These are phyloP conservation scores for Furcifer pardalis DNA, from an alignment of 2,797 vertebrate species.

Conservation along the genomic window DNA sequence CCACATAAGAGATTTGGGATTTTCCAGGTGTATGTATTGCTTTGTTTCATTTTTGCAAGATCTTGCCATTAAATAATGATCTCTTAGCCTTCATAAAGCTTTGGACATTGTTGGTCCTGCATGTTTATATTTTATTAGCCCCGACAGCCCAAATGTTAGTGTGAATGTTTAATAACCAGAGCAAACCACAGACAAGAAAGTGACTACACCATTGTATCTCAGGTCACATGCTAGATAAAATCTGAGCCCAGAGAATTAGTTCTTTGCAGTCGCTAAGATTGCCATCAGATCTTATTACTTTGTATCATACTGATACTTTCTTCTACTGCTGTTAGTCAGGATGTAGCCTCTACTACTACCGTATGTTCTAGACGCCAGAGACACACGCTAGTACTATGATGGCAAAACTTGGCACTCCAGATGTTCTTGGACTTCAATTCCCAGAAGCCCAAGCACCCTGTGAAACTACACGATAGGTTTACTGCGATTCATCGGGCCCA, in stretches of 20 bases:
- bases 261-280: accelerated
- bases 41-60: background rate
- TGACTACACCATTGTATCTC: accelerated
- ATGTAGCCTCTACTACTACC: background rate
- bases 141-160: background rate
- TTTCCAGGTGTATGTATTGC: background rate
- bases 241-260: background rate
- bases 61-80: background rate
- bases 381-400: background rate
- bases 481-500: too few relatives aligned
- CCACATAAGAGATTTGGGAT: background rate
- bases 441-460: too few relatives aligned
- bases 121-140: background rate
- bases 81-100: background rate
- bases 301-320: background rate
- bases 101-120: background rate
- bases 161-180: background rate
- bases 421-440: too few relatives aligned
- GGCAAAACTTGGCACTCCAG: too few relatives aligned
- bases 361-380: background rate
- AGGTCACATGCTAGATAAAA: background rate
- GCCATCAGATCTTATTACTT: background rate
- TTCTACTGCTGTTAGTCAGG: background rate
- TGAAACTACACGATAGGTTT: too few relatives aligned
- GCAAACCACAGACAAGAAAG: background rate